Base-by-base conservation (phyloP, 2,888 invertebrate genomes). In the Saturnia pavonia region DNA sequence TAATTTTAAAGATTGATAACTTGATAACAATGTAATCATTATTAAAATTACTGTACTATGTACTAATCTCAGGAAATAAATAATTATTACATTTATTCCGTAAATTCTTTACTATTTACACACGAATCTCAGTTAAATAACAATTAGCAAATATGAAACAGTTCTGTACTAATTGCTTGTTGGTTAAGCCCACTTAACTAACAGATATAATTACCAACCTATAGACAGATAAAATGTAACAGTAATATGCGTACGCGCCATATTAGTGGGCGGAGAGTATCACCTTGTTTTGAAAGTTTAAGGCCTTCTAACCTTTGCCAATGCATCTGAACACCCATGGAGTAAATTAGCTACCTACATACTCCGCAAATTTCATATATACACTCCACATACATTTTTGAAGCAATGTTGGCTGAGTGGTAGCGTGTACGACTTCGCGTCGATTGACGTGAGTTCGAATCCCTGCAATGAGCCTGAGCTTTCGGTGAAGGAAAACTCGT, bases 251-350 rank as follows among this genome's bases (percentile, higher is more conserved):
- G 45, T 19, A 57, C 22, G 19, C 68, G 19, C 42, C 19, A 54
- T 19, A 54, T n/a, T 54, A 67, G 63, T 68, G 67, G 48, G 70
- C 70, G 63, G 63, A 63, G 45, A 63, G 45, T 42, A 67, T 34
- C 51, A 68, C 54, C 67, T 45, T n/a, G n/a, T 51, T 68, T 48
- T 67, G 45, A 7, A 63, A 68, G n/a, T 65, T 63, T 71, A 65
- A 65, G 40, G 1, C 6, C 40, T 25, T 48, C 7, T 57, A 25
- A 70, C 67, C 54, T 67, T 51, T 66, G 54, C 12, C 54, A 42
- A 42, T 43, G 22, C 34, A 34, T 51, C 12, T 34, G 25, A 68
- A n/a, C 65, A 65, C n/a, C 40, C 65, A 65, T 27, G 27, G 12
- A 14, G 27, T 27, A 8, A 40, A 45, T 34, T 68, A 2, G 22